Evolutionary conservation across 2,113 vertebrate species (phyloP).

Genomic region (Muntiacus muntjak): DNA sequence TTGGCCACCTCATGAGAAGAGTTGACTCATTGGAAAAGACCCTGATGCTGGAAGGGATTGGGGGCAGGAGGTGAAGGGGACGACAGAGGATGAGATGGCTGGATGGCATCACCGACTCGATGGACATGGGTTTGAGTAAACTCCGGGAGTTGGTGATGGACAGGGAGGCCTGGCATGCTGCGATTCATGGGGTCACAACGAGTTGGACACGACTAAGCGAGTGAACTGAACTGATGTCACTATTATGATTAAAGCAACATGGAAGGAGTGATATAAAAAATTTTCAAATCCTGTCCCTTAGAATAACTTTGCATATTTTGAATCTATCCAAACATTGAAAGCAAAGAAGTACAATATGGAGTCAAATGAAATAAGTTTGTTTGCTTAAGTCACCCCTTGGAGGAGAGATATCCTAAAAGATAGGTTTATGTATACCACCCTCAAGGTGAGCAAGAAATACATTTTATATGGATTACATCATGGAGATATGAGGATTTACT

Average conservation of each 20-base stretch:
- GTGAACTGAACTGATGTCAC: background rate
- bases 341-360: background rate
- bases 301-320: background rate
- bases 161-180: too few species aligned
- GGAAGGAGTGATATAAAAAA: background rate
- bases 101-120: too few species aligned
- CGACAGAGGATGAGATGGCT: too few species aligned
- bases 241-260: background rate
- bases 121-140: too few species aligned
- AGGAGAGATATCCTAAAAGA: background rate
- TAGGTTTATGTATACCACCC: rapidly evolving
- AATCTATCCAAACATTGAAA: background rate
- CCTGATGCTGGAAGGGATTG: too few species aligned
- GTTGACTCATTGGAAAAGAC: too few species aligned
- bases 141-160: too few species aligned
- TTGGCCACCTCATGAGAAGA: too few species aligned
- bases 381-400: background rate
- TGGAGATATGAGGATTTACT: background rate
- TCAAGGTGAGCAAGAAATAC: background rate
- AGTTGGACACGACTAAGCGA: too few species aligned
- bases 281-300: background rate
- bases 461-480: background rate
- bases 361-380: background rate
- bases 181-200: too few species aligned
- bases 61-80: too few species aligned